Evolutionary conservation across 1,140 invertebrate genomes (phyloP), one percentile per base, ranked within the genome.

Genomic region (Heliconius nattereri): DNA sequence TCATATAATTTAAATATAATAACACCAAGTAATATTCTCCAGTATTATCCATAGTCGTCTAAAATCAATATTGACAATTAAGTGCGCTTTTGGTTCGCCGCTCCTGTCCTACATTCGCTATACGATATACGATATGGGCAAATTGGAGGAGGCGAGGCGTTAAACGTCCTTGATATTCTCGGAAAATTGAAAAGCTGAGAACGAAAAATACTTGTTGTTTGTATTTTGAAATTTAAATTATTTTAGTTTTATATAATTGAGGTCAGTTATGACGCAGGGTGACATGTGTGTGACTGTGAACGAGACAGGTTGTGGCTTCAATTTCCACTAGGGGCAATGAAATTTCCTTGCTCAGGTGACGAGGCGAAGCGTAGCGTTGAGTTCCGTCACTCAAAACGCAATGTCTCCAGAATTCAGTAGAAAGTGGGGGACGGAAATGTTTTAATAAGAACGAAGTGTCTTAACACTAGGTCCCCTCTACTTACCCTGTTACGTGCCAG

Each of bases 61-160:
- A 87, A 88, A 90, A 89, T 87, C 88, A 81, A 89, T 89, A 90
- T 86, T 82, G 72, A 75, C 73, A 79, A 84, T 84, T 82, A 84
- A 76, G 81, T 83, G 78, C 71, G 80, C 80, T 87, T 85, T 84
- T 84, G 83, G 86, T 85, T 88, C 86, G 83, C 23, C 78, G 86
- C 75, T 82, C 73, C 57, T 85, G 88, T 80, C 85, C 86, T 80
- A 86, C 75, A 85, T 90, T 84, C 78, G 71, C n/a, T 60, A 60
- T 60, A 60, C 54, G n/a, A 60, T 60, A 60, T 60, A 80, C 45
- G 76, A 52, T 52, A 19, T 73, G 26, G 75, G 77, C 32, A 74
- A 66, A 74, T 74, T 79, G 23, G 66, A 37, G 26, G 54, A 35
- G 11, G 71, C 19, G 66, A 49, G n/a, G 32, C 76, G 40, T 70